These are phyloP conservation scores for Meda fulgida DNA, from an alignment of 2,797 vertebrate species.

Conservation along the genomic window DNA sequence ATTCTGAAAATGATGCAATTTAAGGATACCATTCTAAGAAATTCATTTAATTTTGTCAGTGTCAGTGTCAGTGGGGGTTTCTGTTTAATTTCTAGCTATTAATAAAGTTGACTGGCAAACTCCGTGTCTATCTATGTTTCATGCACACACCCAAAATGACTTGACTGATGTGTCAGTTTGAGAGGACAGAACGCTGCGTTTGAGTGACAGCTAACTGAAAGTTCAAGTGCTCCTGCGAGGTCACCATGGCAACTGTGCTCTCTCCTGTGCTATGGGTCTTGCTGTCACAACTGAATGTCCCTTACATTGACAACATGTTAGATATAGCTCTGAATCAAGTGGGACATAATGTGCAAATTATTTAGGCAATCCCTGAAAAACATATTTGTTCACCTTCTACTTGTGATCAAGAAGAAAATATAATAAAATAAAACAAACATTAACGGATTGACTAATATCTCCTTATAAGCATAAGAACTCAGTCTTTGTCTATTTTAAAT, in stretches of 20 bases:
- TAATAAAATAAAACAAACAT: neutral
- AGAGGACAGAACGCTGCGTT: conserved; percentile 5
- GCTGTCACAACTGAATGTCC: conserved; percentile 71
- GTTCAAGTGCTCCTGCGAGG: conserved; percentile 86
- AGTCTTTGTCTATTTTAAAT: neutral
- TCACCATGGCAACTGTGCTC: conserved; percentile 90
- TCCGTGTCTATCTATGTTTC: neutral
- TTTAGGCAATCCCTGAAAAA: neutral
- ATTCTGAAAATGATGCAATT: neutral
- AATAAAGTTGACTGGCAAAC: conserved; percentile 2
- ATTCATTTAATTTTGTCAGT: neutral
- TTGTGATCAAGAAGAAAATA: neutral
- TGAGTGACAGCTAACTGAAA: conserved; percentile 73
- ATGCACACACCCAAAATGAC: conserved; percentile 2
- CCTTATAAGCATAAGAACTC: neutral
- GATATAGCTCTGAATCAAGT: conserved; percentile 55
- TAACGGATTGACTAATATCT: neutral
- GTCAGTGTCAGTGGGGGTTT: neutral
- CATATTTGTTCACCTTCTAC: neutral
- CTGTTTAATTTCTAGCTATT: neutral
- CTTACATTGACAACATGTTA: conserved; percentile 64
- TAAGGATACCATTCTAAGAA: neutral
- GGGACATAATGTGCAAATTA: neutral
- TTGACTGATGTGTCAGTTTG: neutral
- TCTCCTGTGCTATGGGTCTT: conserved; percentile 83